phyloP scores from a whole-genome alignment of 2,113 vertebrate genomes.

The Ellobius talpinus region DNA sequence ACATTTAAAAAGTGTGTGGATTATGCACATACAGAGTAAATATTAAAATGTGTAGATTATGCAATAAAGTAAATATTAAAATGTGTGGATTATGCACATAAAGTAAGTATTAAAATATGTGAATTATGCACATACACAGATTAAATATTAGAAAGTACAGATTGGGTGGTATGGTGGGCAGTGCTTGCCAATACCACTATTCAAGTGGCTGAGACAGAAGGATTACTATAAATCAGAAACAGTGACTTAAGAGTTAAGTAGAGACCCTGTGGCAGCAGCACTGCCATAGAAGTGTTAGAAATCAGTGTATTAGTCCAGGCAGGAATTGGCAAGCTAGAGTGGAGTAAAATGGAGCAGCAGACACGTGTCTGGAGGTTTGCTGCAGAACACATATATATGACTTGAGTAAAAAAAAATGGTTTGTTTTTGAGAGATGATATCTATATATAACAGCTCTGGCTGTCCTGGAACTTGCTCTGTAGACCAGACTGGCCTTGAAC shows the following conservation, averaged over 20 bases:
- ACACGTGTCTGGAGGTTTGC: background rate
- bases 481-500: background rate
- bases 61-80: too few relatives aligned
- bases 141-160: background rate
- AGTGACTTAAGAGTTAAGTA: background rate
- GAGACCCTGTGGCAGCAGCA: background rate
- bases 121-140: background rate
- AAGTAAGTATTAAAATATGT: too few relatives aligned
- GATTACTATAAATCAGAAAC: background rate
- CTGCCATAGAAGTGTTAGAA: background rate
- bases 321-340: background rate
- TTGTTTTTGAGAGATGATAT: too few relatives aligned
- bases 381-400: background rate
- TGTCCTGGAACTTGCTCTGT: background rate
- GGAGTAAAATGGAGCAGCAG: background rate
- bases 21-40: background rate
- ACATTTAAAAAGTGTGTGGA: too few relatives aligned
- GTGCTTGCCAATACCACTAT: background rate
- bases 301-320: background rate
- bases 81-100: too few relatives aligned
- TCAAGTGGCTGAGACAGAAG: background rate
- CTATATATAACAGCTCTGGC: too few relatives aligned
- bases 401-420: background rate
- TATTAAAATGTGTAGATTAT: background rate
- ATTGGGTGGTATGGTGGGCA: background rate